Evolutionary conservation across 2,797 vertebrate genomes (phyloP).

Genomic region (Neostethus bicornis): DNA sequence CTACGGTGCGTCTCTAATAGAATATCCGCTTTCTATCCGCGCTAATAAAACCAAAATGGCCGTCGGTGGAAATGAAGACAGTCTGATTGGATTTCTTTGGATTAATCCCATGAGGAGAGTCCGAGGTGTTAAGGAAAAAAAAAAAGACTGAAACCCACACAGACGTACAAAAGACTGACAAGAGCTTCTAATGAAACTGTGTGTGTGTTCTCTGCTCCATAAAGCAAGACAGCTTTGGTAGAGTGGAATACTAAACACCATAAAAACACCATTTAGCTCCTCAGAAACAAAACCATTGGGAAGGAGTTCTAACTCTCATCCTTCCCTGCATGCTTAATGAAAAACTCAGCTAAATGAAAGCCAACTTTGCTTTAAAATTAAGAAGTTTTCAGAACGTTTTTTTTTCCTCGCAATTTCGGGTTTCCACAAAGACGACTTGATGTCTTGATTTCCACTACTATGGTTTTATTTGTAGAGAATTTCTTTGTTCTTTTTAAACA

Average conservation of each 20-base stretch:
- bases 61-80: constrained; percentile 75
- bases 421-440: too few relatives aligned
- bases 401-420: too few relatives aligned
- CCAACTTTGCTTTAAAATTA: constrained; percentile 15
- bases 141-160: constrained; percentile 28
- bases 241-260: constrained; percentile 67
- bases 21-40: constrained; percentile 62
- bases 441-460: too few relatives aligned
- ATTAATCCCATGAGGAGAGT: constrained; percentile 70
- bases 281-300: constrained; percentile 51
- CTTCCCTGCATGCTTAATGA: constrained; percentile 42
- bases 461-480: too few relatives aligned
- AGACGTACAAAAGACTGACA: constrained; percentile 39
- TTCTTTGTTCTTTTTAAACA: too few relatives aligned
- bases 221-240: constrained; percentile 62
- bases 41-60: constrained; percentile 75
- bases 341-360: constrained; percentile 26
- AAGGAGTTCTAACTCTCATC: constrained; percentile 47
- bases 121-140: constrained; percentile 16
- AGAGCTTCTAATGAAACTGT: constrained; percentile 60
- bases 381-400: too few relatives aligned
- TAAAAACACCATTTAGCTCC: constrained; percentile 63
- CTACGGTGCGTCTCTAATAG: constrained; percentile 54
- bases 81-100: constrained; percentile 74
- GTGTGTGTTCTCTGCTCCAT: constrained; percentile 65